These are phyloP conservation scores for Tetranychus truncatus DNA, from an alignment of 2,888 invertebrate genomes.

Conservation along the genomic window DNA sequence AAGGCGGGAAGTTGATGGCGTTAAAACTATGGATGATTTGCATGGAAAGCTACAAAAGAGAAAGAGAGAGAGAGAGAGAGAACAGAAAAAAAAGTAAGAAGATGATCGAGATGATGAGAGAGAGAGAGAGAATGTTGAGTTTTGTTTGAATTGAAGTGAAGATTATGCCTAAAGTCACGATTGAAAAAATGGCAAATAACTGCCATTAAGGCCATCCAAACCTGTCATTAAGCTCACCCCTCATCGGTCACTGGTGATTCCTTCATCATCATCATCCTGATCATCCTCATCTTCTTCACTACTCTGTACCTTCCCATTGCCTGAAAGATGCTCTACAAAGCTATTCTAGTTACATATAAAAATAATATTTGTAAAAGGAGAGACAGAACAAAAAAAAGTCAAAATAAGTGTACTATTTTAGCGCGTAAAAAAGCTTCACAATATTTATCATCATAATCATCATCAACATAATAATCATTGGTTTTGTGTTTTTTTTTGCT, in stretches of 20 bases:
- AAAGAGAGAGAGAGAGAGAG: neutral
- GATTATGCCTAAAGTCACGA: slow-evolving; percentile 3
- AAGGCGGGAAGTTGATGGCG: neutral
- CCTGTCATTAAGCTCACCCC: neutral
- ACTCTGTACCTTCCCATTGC: no score
- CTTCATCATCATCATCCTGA: neutral
- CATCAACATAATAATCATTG: no score
- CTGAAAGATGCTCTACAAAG: no score
- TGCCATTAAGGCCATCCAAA: neutral
- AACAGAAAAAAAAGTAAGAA: neutral
- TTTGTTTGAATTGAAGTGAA: neutral
- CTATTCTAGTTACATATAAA: no score
- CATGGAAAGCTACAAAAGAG: neutral
- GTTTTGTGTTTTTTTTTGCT: no score
- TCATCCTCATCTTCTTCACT: neutral
- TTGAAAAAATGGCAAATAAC: neutral
- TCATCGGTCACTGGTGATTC: neutral
- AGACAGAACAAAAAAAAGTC: no score
- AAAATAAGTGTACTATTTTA: no score
- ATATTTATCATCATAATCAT: no score
- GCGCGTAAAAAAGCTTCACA: no score
- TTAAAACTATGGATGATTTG: neutral
- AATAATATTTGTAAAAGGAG: no score
- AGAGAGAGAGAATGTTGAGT: neutral
- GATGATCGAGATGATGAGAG: neutral